Conservation (phyloP, 2,797 vertebrate species). For the Halcyon chelicuti region DNA sequence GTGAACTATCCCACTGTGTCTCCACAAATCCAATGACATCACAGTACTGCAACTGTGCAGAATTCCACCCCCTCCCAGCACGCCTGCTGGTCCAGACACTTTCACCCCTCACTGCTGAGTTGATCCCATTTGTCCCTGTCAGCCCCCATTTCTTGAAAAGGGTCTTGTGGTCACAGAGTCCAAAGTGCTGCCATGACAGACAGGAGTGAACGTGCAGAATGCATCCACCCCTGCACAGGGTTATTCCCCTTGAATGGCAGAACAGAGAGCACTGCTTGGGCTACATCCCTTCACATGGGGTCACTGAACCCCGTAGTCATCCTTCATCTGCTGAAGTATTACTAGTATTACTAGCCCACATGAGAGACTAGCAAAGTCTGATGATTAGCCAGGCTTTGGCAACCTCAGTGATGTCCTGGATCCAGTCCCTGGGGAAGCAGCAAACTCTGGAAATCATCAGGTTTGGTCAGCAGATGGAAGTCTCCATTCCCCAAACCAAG, state of each 20-base stretch:
- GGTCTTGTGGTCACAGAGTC: not conserved
- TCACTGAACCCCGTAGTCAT: fast-evolving
- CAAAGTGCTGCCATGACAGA: not conserved
- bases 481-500: not conserved
- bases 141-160: not conserved
- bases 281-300: not conserved
- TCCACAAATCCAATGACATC: not conserved
- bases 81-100: not conserved
- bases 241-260: not conserved
- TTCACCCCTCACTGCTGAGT: not conserved
- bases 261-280: not conserved
- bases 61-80: not conserved
- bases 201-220: not conserved
- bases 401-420: not conserved
- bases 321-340: not conserved
- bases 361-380: not conserved
- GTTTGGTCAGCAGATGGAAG: not conserved
- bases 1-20: not conserved
- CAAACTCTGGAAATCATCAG: not conserved
- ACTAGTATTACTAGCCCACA: not conserved
- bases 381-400: not conserved
- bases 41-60: not conserved
- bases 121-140: not conserved
- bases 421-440: not conserved
- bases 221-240: not conserved